Percentiles rank a stretch among this genome's conserved stretches.
These are phyloP conservation scores for Agriopis leucophaearia DNA, from an alignment of 2,888 invertebrate species.

Conservation along the genomic window DNA sequence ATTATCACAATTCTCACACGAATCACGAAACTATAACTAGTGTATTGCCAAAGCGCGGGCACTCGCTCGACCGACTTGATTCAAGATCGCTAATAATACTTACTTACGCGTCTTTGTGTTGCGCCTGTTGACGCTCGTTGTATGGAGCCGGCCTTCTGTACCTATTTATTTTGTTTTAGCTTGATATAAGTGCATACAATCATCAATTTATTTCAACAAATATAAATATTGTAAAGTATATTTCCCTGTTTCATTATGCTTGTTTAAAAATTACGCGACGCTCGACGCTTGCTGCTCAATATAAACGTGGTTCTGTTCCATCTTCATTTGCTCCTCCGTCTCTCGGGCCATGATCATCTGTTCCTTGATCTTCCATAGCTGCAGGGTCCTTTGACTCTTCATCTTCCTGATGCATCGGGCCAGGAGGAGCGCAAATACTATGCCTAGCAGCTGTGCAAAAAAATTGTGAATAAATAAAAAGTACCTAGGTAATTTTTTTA, in stretches of 20 bases:
- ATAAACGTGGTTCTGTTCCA: constrained; percentile 57
- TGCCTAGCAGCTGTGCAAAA: constrained; percentile 91
- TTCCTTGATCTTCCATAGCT: constrained; percentile 89
- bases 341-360: constrained; percentile 78
- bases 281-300: constrained; percentile 55
- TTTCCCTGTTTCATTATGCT: not conserved
- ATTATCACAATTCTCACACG: no score
- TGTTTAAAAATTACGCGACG: constrained; percentile 30
- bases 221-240: not conserved
- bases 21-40: no score
- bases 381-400: constrained; percentile 89
- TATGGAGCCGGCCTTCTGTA: no score
- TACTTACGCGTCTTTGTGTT: no score
- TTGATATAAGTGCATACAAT: not conserved
- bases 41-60: no score
- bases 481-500: no score
- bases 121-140: no score
- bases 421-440: constrained; percentile 94
- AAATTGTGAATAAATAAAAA: no score
- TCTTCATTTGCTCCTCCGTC: constrained; percentile 55
- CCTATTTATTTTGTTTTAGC: no score
- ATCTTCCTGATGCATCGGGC: constrained; percentile 93
- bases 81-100: no score
- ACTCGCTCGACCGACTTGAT: no score
- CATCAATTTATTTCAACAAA: not conserved